Conservation (phyloP, 1,140 invertebrate genomes). For the Kradibia gibbosae region DNA sequence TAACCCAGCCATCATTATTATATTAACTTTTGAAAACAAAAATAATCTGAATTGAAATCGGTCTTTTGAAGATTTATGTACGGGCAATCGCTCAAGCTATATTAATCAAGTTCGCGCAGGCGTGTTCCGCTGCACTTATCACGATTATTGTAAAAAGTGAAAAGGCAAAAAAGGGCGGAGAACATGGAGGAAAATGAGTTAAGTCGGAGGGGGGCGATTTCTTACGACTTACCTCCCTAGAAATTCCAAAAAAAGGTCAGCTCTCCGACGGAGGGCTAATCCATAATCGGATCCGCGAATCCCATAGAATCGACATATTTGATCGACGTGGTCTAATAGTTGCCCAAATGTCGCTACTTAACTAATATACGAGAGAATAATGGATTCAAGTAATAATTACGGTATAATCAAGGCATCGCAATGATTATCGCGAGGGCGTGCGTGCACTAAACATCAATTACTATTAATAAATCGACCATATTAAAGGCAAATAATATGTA, state of each 20-base stretch:
- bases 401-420: not conserved
- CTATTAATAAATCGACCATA: not conserved
- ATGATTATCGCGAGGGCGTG: not conserved
- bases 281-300: not conserved
- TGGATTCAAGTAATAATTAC: not conserved
- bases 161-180: not conserved
- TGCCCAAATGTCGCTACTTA: not conserved
- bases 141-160: not conserved
- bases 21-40: slow-evolving; percentile 13
- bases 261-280: not conserved
- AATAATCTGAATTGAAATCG: slow-evolving; percentile 12
- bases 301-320: not conserved
- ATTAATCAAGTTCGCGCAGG: not conserved
- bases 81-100: not conserved
- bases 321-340: not conserved
- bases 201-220: not conserved
- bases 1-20: not conserved
- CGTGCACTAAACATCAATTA: not conserved
- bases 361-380: not conserved
- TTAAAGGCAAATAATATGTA: not conserved
- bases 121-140: not conserved
- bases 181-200: not conserved
- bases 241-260: not conserved
- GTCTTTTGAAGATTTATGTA: slow-evolving; percentile 9
- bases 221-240: not conserved